These are phyloP conservation scores for Chrysocyon brachyurus DNA, from an alignment of 2,797 vertebrate species.

Conservation along the genomic window DNA sequence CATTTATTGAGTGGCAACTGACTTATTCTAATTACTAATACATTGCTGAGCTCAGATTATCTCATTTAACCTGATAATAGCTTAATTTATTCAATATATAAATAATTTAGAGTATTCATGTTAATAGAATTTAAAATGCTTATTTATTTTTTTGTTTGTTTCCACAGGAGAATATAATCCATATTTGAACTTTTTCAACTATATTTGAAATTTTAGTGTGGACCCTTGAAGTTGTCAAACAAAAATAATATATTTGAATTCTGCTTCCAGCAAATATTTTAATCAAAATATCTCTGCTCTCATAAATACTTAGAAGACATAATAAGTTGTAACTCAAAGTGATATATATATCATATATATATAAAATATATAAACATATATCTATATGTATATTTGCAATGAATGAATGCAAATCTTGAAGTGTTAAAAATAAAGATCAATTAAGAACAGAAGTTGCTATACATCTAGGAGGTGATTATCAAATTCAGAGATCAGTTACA, in stretches of 20 bases:
- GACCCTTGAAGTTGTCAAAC: background rate
- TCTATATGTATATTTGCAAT: background rate
- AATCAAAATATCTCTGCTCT: background rate
- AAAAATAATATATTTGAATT: constrained; percentile 52
- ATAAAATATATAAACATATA: background rate
- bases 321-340: background rate
- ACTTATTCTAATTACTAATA: background rate
- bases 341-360: background rate
- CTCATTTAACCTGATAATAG: background rate
- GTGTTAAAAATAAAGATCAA: background rate
- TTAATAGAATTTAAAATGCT: background rate
- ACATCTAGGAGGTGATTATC: background rate
- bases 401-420: background rate
- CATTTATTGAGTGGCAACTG: background rate
- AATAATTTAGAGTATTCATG: background rate
- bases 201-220: background rate
- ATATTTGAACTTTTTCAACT: constrained; percentile 7
- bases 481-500: background rate
- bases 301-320: background rate
- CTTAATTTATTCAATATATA: background rate
- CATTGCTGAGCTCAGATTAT: background rate
- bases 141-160: background rate
- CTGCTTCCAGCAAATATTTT: constrained; percentile 5
- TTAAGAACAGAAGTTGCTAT: background rate
- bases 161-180: background rate